Evolutionary conservation across 2,113 vertebrate species (phyloP).

Genomic region (Carettochelys insculpta): DNA sequence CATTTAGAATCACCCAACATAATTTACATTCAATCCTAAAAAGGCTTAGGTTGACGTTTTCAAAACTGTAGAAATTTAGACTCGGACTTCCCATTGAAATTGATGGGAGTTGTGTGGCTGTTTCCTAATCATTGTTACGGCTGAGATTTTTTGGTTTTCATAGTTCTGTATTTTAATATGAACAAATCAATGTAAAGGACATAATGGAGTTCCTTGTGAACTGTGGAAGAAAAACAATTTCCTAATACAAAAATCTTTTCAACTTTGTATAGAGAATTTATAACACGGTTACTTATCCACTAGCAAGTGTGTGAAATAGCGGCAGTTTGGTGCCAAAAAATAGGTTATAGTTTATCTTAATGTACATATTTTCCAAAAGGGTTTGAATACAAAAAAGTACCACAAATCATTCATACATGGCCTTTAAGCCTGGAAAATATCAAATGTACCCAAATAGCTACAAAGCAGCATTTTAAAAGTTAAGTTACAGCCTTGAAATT

Average conservation of each 20-base stretch:
- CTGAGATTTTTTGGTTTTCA: background rate
- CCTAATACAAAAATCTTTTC: background rate
- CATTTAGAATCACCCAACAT: background rate
- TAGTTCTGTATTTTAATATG: slow-evolving; percentile 1
- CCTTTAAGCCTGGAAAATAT: slow-evolving; percentile 37
- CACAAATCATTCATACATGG: background rate
- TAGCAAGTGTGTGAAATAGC: slow-evolving; percentile 16
- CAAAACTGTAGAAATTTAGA: background rate
- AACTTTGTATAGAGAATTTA: background rate
- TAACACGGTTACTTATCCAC: background rate
- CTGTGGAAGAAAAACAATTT: background rate
- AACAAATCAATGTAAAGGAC: background rate
- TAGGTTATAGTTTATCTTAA: slow-evolving; percentile 42
- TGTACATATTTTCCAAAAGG: background rate
- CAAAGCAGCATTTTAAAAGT: slow-evolving; percentile 2
- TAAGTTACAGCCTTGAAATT: background rate
- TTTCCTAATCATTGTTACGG: background rate
- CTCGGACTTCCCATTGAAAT: accelerated
- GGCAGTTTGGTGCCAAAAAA: slow-evolving; percentile 27
- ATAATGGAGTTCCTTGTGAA: background rate
- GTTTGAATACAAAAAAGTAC: slow-evolving; percentile 43
- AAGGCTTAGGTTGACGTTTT: background rate
- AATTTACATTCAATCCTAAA: background rate
- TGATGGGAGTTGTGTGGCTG: background rate
- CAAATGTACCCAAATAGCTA: background rate